phyloP scores from a whole-genome alignment of 2,797 vertebrate species.

The Enoplosus armatus region DNA sequence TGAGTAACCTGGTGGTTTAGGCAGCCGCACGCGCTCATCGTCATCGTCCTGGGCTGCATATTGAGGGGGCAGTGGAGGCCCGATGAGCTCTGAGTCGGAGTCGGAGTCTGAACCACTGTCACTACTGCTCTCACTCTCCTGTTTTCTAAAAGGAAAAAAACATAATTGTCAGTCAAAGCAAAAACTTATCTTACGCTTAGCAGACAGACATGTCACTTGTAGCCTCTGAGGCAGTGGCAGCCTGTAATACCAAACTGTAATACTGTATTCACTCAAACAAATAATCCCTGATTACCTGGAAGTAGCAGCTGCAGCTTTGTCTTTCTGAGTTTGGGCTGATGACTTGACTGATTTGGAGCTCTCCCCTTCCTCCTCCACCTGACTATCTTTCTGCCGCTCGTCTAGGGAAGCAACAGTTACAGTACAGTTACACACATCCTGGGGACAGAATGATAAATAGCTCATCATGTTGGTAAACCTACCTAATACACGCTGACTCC shows the following conservation, averaged over 20 bases:
- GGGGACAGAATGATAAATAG: neutral
- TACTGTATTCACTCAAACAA: neutral
- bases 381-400: constrained; percentile 76
- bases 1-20: constrained; percentile 87
- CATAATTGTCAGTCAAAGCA: neutral
- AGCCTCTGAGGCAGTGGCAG: neutral
- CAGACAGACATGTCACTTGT: neutral
- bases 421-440: constrained; percentile 1
- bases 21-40: constrained; percentile 85
- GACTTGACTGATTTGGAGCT: constrained; percentile 70
- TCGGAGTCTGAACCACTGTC: constrained; percentile 74
- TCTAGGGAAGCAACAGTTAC: constrained; percentile 62
- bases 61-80: constrained; percentile 83
- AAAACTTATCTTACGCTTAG: neutral
- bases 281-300: constrained; percentile 79
- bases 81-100: constrained; percentile 86
- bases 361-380: constrained; percentile 79
- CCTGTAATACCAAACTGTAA: neutral
- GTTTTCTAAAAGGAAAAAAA: constrained; percentile 57
- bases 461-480: constrained; percentile 40
- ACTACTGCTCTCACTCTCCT: constrained; percentile 73
- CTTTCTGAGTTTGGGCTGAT: constrained; percentile 62
- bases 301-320: constrained; percentile 56
- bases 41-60: constrained; percentile 63
- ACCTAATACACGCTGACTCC: constrained; percentile 92